These are phyloP conservation scores for Subanguina moxae DNA, from an alignment of 1,140 invertebrate species.

Conservation along the genomic window DNA sequence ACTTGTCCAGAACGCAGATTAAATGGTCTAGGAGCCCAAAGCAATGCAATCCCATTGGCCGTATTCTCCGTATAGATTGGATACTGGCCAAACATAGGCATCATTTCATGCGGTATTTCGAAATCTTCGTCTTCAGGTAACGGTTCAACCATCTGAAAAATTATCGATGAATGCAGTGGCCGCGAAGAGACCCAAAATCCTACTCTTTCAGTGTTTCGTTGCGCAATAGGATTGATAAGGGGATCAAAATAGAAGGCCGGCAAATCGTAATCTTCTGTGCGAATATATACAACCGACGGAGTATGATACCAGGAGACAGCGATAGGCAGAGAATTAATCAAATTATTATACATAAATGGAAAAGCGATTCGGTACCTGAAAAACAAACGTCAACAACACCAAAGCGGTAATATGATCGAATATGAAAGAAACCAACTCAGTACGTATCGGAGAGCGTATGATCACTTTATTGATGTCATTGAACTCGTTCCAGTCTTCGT, in stretches of 20 bases:
- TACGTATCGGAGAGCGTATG: slow-evolving; percentile 92
- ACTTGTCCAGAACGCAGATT: slow-evolving; percentile 81
- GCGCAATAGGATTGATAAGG: slow-evolving; percentile 95
- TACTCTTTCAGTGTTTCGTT: slow-evolving; percentile 79
- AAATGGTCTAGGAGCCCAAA: slow-evolving; percentile 96
- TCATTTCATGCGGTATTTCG: slow-evolving; percentile 79
- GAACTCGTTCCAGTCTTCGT: slow-evolving; percentile 99
- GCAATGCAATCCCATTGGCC: slow-evolving; percentile 93
- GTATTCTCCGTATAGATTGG: slow-evolving; percentile 77
- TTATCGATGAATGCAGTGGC: slow-evolving; percentile 1
- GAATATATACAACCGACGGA: slow-evolving; percentile 97
- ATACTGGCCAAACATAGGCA: slow-evolving; percentile 86
- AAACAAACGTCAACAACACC: no score
- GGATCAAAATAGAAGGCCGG: slow-evolving; percentile 99
- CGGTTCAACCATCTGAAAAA: slow-evolving; percentile 62
- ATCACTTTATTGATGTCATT: slow-evolving; percentile 99
- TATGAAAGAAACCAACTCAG: slow-evolving; percentile 95
- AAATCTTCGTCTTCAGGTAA: slow-evolving; percentile 86
- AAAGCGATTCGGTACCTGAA: no score
- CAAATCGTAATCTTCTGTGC: slow-evolving; percentile 99
- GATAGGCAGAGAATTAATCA: slow-evolving; percentile 56
- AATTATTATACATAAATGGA: slow-evolving; percentile 79
- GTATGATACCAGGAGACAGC: slow-evolving; percentile 74
- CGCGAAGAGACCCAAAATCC: slow-evolving; percentile 10
- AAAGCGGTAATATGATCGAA: no score